phyloP scores from a whole-genome alignment of 2,888 invertebrate genomes.

The Agriopis marginaria region DNA sequence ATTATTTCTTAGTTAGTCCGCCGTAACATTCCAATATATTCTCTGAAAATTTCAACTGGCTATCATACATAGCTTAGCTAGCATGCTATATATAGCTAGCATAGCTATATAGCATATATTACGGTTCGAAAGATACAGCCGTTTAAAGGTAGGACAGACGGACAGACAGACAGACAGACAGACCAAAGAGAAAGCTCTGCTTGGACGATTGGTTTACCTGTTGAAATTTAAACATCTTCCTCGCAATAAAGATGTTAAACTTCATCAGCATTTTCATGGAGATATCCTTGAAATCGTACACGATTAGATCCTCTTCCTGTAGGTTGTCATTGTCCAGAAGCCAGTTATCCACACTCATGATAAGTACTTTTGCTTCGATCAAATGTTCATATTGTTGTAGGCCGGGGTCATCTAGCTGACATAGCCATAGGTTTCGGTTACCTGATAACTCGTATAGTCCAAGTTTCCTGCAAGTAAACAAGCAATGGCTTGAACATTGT shows the following conservation, averaged over 20 bases:
- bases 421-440: conserved; percentile 21
- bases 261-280: conserved; percentile 40
- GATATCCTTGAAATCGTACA: conserved; percentile 12
- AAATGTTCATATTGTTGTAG: conserved; percentile 12
- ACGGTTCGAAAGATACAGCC: too few relatives aligned
- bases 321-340: conserved; percentile 6
- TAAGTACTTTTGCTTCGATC: conserved; percentile 10
- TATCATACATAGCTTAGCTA: too few relatives aligned
- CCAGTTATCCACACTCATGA: conserved; percentile 15
- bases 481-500: too few relatives aligned
- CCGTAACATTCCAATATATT: too few relatives aligned
- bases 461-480: conserved; percentile 10
- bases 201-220: conserved; percentile 7
- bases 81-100: too few relatives aligned
- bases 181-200: too few relatives aligned
- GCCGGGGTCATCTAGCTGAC: conserved; percentile 19
- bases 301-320: conserved; percentile 16
- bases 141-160: too few relatives aligned
- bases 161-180: too few relatives aligned
- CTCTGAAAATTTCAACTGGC: too few relatives aligned
- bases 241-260: conserved; percentile 15
- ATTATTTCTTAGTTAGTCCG: too few relatives aligned
- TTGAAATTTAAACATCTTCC: conserved; percentile 15
- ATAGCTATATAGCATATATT: too few relatives aligned
- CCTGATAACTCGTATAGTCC: conserved; percentile 5